Evolutionary conservation across 2,888 invertebrate species (phyloP), one percentile per base, ranked within the genome.

Genomic region (Nesidiocoris tenuis): DNA sequence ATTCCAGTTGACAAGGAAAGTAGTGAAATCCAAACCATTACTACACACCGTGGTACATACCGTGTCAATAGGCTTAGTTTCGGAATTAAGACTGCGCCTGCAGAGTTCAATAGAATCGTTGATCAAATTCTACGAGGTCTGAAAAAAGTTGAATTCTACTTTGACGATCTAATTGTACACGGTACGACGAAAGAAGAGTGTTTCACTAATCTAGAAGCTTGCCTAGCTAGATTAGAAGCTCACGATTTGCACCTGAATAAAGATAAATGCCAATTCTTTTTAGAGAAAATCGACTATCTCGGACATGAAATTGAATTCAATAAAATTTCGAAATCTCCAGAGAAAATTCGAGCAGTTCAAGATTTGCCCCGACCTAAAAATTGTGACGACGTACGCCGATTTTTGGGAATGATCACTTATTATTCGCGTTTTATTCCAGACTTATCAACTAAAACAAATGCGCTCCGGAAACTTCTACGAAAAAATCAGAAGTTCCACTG

Each of bases 81-180:
- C 19, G 66, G 66, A 1, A 57, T 70, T 17, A 70, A 70, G n/a
- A 23, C 24, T 5, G 70, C 59, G 12, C 70, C 70, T 1, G 25
- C 23, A 21, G 70, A 70, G 57, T 70, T 64, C 74, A 78, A 68
- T 65, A 76, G 57, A 2, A 57, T 70, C n/a, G 1, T 70, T 22
- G 70, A 70, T 18, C 56, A 70, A 57, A 59, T 70, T 56, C 57
- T 77, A 5, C 24, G 24, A 1, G 76, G 57, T 7, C n/a, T 79
- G 1, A 39, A 55, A 12, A 65, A 66, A 16, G 61, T 57, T 1
- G 24, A 39, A 23, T 59, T 63, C 18, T 79, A 78, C 71, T 79
- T 77, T 67, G 80, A 80, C 61, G 80, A 80, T 57, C 79, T 80
- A 77, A n/a, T 61, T 1, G 71, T 80, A 16, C 77, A 77, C 70